These are phyloP conservation scores for Heliconius eleuchia DNA, from an alignment of 1,140 invertebrate species.

Conservation along the genomic window DNA sequence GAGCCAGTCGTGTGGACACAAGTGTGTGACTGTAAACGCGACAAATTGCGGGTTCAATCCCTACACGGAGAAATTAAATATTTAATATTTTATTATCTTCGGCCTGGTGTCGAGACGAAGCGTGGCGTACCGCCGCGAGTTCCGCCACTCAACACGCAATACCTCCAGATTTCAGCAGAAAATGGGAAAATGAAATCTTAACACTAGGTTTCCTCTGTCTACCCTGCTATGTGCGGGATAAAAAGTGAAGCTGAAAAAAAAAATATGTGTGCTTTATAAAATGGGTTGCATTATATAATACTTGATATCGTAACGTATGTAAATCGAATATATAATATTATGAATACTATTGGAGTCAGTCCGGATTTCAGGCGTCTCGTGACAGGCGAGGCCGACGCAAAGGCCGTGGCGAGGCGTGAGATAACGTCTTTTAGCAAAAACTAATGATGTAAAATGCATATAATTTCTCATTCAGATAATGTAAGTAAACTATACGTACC, in stretches of 20 bases:
- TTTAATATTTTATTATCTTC: no score
- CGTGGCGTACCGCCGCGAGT: no score
- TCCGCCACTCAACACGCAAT: no score
- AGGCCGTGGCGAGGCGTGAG: slow-evolving; percentile 20
- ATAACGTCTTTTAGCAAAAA: slow-evolving; percentile 17
- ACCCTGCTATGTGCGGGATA: no score
- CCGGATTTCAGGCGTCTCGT: neutral
- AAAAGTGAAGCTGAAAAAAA: neutral
- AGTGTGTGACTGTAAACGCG: no score
- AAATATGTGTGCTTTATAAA: neutral
- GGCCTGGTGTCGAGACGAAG: no score
- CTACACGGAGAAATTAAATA: no score
- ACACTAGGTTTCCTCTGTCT: no score
- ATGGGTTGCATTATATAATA: neutral
- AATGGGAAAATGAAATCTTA: no score
- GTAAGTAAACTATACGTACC: neutral
- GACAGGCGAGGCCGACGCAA: slow-evolving; percentile 18
- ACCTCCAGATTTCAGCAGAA: no score
- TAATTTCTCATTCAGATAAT: neutral
- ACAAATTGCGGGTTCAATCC: no score
- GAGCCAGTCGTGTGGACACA: no score
- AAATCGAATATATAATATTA: neutral
- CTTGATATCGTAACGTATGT: neutral
- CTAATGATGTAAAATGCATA: neutral
- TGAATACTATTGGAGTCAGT: slow-evolving; percentile 1